phyloP scores from a whole-genome alignment of 2,888 invertebrate species.

The Ryuthela nishihirai region DNA sequence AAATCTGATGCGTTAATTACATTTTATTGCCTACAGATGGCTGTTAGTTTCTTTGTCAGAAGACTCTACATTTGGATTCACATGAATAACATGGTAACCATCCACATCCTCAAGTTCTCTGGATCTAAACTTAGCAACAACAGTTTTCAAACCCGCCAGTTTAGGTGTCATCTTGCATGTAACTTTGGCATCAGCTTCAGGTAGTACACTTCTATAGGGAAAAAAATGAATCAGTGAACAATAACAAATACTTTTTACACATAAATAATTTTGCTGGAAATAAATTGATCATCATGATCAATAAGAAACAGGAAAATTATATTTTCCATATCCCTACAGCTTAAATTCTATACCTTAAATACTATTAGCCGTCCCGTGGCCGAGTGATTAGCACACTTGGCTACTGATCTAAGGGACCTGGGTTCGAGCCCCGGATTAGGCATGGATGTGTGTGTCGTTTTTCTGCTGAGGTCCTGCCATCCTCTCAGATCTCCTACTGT shows the following conservation, averaged over 20 bases:
- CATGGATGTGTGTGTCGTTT: too few relatives aligned
- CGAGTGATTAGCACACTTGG: too few relatives aligned
- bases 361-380: too few relatives aligned
- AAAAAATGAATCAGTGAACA: background rate
- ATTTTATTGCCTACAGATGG: too few relatives aligned
- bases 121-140: slow-evolving; percentile 81
- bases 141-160: slow-evolving; percentile 71
- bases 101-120: slow-evolving; percentile 86
- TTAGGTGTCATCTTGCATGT: slow-evolving; percentile 73
- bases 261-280: background rate
- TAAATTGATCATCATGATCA: background rate
- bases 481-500: too few relatives aligned
- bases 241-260: background rate
- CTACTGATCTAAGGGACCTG: too few relatives aligned
- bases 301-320: too few relatives aligned
- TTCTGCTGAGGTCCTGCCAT: too few relatives aligned
- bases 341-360: too few relatives aligned
- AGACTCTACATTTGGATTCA: slow-evolving; percentile 47
- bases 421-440: too few relatives aligned
- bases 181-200: slow-evolving; percentile 65
- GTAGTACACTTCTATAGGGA: slow-evolving; percentile 52
- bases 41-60: slow-evolving; percentile 5
- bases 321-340: too few relatives aligned
- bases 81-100: slow-evolving; percentile 72
- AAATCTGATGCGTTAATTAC: too few relatives aligned